Base-by-base conservation (phyloP, 2,797 vertebrate genomes). In the Myiotriccus ornatus region DNA sequence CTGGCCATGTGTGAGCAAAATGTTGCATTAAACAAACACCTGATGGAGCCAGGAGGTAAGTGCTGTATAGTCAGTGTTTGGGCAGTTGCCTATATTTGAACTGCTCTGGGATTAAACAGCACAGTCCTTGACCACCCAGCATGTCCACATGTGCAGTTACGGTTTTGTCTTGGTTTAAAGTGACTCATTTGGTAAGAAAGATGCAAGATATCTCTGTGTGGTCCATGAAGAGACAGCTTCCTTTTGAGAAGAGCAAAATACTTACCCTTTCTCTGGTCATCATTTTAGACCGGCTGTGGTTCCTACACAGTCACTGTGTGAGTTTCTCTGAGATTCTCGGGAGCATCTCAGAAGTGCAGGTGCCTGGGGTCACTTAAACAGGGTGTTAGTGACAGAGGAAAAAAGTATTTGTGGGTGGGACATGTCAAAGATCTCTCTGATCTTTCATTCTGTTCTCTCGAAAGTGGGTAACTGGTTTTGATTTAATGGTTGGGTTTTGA, bases 1-100 rank as follows among this genome's bases (percentile, higher is more conserved):
- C 96, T 99, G 44, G 96, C 97, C 93, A 99, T 99, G 99, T 99
- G 99, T 93, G 97, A 98, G 78, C 98, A 95, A 84, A 99, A 99
- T 55, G 59, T 99, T 24, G 52, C 89, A 4, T 96, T 99, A 82
- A 99, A 99, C 90, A 97, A 93, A 77, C 98, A 98, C 91, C 93
- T 99, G 87, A 85, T 95, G 47, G 96, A 98, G 41, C 9, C 83
- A 17, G 87, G 94, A 98, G 98, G 99, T 99, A 86, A 98, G 97
- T 80, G 53, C 47, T 75, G 1, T 17, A 4, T 22, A 62, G 46
- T 53, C 64, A 64, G 20, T 39, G 28, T 60, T 77, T 53, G 20
- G 56, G 30, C 43, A 34, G 0, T 63, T 68, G 22, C 46, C 35
- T 60, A 0, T 21, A 9, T 35, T 2, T 46, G 35, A 68, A 15